Evolutionary conservation across 2,113 vertebrate species (phyloP).

Genomic region (Puffinus mauretanicus): DNA sequence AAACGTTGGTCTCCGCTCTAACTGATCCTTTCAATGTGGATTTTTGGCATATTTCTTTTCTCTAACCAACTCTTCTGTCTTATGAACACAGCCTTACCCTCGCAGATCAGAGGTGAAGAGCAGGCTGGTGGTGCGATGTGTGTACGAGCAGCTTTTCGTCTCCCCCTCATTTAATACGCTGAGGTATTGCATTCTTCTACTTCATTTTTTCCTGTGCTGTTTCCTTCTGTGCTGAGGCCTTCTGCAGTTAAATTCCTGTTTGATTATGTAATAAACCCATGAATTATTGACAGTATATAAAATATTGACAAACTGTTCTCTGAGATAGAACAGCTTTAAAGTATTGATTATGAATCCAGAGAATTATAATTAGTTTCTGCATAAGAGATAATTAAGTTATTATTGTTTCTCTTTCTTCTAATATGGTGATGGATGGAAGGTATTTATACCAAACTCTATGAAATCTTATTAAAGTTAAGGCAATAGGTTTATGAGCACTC

Average conservation of each 20-base stretch:
- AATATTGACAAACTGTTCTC: constrained; percentile 60
- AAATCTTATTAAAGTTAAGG: constrained; percentile 50
- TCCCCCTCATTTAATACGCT: neutral
- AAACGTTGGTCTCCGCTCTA: neutral
- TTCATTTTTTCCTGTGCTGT: neutral
- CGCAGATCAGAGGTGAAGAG: neutral
- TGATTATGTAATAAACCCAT: constrained; percentile 53
- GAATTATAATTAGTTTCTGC: constrained; percentile 56
- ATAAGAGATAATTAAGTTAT: constrained; percentile 60
- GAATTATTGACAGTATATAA: constrained; percentile 59
- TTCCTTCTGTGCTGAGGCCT: neutral
- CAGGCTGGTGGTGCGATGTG: neutral
- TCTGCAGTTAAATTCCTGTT: neutral
- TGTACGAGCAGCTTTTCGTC: neutral
- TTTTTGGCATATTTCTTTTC: neutral
- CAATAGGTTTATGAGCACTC: constrained; percentile 20
- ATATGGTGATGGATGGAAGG: constrained; percentile 41
- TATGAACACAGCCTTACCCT: neutral
- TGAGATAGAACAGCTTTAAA: constrained; percentile 31
- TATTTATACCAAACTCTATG: constrained; percentile 24
- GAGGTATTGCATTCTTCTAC: neutral
- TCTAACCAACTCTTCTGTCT: neutral
- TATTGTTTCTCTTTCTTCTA: constrained; percentile 56
- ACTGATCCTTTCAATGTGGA: neutral
- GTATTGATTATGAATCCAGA: constrained; percentile 54